Evolutionary conservation across 2,888 invertebrate genomes (phyloP).

Genomic region (Idaea biselata): DNA sequence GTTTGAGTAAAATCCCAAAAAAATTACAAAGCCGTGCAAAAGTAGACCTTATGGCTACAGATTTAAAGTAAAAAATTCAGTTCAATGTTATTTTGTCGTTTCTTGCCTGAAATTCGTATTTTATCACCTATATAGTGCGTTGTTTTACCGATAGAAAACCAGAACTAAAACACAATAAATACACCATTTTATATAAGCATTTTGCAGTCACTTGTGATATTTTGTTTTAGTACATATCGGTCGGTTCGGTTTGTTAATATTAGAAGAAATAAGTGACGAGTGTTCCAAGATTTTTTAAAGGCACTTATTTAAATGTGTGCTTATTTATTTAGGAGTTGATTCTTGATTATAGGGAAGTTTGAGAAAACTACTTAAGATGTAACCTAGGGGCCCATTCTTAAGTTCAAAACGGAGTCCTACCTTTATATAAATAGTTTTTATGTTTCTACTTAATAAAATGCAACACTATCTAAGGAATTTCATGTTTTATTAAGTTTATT

Average conservation of each 20-base stretch:
- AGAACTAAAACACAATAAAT: conserved; percentile 12
- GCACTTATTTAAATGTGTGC: neutral
- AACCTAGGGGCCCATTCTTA: too few relatives aligned
- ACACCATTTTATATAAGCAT: conserved; percentile 8
- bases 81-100: neutral
- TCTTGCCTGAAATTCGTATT: conserved; percentile 3
- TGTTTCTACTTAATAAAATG: too few relatives aligned
- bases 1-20: neutral
- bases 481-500: neutral
- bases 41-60: neutral
- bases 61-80: neutral
- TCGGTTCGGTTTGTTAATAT: neutral
- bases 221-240: neutral
- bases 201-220: neutral
- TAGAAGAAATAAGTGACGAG: neutral
- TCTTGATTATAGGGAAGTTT: neutral
- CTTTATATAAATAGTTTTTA: too few relatives aligned
- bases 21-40: neutral
- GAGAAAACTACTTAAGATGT: too few relatives aligned
- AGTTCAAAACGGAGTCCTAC: too few relatives aligned
- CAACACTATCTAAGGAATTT: too few relatives aligned
- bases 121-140: conserved; percentile 2
- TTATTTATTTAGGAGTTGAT: neutral
- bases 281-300: neutral
- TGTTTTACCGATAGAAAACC: conserved; percentile 12